A percentile compares a stretch with the other conserved stretches of the same genome.
These are phyloP conservation scores for Haplochromis vanheusdeni DNA, from an alignment of 2,113 vertebrate species.

Conservation along the genomic window DNA sequence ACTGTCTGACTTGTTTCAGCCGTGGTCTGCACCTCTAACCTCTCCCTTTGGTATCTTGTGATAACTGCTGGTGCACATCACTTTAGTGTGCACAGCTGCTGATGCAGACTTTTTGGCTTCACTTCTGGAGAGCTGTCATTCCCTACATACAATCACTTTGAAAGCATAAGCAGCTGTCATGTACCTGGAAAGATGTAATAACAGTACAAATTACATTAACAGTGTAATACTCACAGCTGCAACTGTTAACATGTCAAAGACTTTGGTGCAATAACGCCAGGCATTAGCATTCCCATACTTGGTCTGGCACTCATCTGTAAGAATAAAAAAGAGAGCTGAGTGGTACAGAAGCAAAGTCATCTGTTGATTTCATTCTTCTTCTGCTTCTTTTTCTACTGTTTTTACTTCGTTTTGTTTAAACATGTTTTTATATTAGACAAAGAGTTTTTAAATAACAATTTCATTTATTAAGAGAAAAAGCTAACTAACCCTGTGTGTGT, in stretches of 20 bases:
- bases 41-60: background rate
- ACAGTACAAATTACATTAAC: background rate
- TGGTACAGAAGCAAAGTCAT: background rate
- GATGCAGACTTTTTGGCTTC: background rate
- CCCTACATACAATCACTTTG: fast-evolving
- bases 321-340: background rate
- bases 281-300: constrained; percentile 98
- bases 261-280: constrained; percentile 98
- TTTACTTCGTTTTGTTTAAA: background rate
- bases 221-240: constrained; percentile 84
- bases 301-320: constrained; percentile 95
- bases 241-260: constrained; percentile 98
- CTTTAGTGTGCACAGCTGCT: background rate
- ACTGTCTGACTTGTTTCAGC: background rate
- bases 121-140: background rate
- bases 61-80: background rate
- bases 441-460: background rate
- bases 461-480: background rate
- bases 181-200: background rate
- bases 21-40: background rate
- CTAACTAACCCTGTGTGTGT: background rate
- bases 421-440: background rate
- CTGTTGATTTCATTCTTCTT: background rate
- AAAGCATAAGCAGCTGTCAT: background rate
- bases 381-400: background rate